Conservation (phyloP, 2,797 vertebrate species). For the Manis javanica region DNA sequence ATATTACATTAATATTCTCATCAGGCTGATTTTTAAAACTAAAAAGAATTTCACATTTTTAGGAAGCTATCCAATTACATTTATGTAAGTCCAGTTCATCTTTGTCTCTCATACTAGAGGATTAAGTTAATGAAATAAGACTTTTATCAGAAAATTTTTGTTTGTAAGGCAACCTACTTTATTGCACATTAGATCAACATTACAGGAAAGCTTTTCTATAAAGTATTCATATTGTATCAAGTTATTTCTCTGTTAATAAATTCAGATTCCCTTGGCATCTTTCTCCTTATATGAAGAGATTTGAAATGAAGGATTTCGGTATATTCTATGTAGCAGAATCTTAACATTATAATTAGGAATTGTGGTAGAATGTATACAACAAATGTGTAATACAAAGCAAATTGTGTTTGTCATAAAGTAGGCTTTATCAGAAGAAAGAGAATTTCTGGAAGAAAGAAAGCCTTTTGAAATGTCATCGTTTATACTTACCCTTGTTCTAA, state of each 20-base stretch:
- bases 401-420: conserved; percentile 17
- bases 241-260: background rate
- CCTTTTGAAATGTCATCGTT: background rate
- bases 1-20: background rate
- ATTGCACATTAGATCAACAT: background rate
- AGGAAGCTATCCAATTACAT: background rate
- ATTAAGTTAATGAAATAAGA: conserved; percentile 17
- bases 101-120: background rate
- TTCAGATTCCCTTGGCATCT: background rate
- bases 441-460: background rate
- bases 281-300: background rate
- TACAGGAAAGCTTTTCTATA: background rate
- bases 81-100: background rate
- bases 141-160: background rate
- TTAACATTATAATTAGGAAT: background rate
- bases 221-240: background rate
- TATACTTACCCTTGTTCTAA: conserved; percentile 32
- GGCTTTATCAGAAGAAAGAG: conserved; percentile 3
- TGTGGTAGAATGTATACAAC: background rate
- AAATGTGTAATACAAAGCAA: background rate
- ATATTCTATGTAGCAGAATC: background rate
- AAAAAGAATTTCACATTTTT: background rate
- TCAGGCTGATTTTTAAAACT: background rate
- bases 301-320: background rate
- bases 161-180: background rate